These are phyloP conservation scores for Cotesia chilonis DNA, from an alignment of 1,140 invertebrate genomes.

Conservation along the genomic window DNA sequence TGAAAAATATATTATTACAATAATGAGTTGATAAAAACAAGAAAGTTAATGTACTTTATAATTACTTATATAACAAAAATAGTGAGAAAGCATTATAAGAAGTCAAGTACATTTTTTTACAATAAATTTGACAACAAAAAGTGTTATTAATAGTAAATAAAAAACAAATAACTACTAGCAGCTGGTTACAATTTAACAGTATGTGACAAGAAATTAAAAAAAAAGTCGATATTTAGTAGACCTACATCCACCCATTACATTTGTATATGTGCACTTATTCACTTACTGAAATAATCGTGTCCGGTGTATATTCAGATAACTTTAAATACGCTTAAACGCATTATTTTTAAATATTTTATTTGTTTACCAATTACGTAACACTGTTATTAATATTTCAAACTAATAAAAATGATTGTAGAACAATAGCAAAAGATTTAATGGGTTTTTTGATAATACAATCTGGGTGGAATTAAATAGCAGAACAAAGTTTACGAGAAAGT, in stretches of 20 bases:
- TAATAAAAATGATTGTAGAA: not conserved
- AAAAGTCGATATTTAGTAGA: too few relatives aligned
- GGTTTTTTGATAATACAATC: not conserved
- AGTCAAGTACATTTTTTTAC: not conserved
- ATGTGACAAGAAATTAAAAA: too few relatives aligned
- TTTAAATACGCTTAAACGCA: slow-evolving; percentile 41
- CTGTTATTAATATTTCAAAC: too few relatives aligned
- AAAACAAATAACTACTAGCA: not conserved
- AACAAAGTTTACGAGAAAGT: slow-evolving; percentile 37
- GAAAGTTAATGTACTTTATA: not conserved
- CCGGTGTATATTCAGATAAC: too few relatives aligned
- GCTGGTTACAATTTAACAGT: too few relatives aligned
- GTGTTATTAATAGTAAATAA: not conserved
- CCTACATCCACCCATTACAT: too few relatives aligned
- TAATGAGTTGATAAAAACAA: not conserved
- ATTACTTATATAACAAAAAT: slow-evolving; percentile 34
- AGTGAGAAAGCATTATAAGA: slow-evolving; percentile 32
- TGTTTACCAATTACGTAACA: too few relatives aligned
- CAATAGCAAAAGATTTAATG: not conserved
- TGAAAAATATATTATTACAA: slow-evolving; percentile 3
- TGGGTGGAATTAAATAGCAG: slow-evolving; percentile 12
- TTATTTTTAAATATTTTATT: slow-evolving; percentile 40
- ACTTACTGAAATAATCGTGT: too few relatives aligned
- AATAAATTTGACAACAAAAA: not conserved
- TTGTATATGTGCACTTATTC: too few relatives aligned